Percentiles rank a stretch among this genome's conserved stretches.
phyloP scores from a whole-genome alignment of 2,888 invertebrate genomes.

The Pristionchus arcanus region DNA sequence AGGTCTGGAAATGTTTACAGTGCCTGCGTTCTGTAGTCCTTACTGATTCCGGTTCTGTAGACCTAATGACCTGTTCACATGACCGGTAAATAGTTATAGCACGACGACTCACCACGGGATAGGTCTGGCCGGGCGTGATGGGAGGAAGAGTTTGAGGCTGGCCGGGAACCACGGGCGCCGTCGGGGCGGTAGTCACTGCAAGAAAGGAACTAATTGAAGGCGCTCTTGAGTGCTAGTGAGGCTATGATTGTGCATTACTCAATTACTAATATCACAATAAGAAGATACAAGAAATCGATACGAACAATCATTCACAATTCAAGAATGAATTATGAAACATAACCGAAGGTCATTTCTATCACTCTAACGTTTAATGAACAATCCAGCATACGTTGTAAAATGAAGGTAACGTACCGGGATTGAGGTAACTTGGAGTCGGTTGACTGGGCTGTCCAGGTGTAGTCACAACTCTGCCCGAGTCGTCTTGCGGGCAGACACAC shows the following conservation, averaged over 20 bases:
- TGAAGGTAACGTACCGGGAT: background rate
- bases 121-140: conserved; percentile 10
- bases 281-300: no score
- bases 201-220: background rate
- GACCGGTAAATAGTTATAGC: background rate
- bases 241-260: no score
- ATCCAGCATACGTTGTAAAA: no score
- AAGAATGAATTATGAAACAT: background rate
- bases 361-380: no score
- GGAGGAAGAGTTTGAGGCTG: background rate
- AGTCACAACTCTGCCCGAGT: conserved; percentile 56
- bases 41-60: background rate
- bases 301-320: no score
- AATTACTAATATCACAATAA: no score
- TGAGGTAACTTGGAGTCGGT: background rate
- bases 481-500: conserved; percentile 68
- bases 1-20: background rate
- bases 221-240: no score
- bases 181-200: background rate
- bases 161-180: background rate
- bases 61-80: no score
- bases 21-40: background rate
- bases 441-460: background rate
- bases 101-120: background rate
- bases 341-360: background rate